Conservation (phyloP, 2,113 vertebrate species). For the Blennius ocellaris region DNA sequence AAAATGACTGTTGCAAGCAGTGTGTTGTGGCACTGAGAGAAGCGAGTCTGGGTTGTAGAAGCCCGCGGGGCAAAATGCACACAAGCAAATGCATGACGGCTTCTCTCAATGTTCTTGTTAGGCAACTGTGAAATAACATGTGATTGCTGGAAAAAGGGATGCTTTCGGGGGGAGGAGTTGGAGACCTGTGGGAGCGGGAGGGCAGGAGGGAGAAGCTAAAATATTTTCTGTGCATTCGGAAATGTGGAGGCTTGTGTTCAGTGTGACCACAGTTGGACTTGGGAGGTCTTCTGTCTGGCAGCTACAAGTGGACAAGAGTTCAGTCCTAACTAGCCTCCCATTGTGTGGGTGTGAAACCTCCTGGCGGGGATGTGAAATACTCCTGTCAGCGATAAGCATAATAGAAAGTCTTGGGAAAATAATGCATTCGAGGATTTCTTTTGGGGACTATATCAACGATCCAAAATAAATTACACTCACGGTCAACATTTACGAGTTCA, state of each 20-base stretch:
- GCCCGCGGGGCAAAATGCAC: constrained; percentile 29
- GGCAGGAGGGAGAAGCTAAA: constrained; percentile 11
- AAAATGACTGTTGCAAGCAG: constrained; percentile 35
- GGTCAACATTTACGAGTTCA: too few species aligned
- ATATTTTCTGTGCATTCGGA: constrained; percentile 14
- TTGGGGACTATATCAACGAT: too few species aligned
- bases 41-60: constrained; percentile 31
- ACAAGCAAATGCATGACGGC: constrained; percentile 49
- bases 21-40: constrained; percentile 21
- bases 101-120: constrained; percentile 57
- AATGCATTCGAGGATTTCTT: too few species aligned
- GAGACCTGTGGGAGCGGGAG: neutral
- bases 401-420: neutral
- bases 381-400: neutral
- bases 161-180: neutral
- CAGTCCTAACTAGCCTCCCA: too few species aligned
- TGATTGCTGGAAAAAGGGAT: constrained; percentile 12
- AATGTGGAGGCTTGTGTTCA: constrained; percentile 5
- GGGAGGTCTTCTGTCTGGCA: neutral
- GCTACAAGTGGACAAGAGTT: too few species aligned
- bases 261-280: neutral
- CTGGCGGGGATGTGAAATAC: neutral
- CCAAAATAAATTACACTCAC: too few species aligned
- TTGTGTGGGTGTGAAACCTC: neutral
- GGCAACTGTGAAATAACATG: constrained; percentile 53